phyloP scores from a whole-genome alignment of 2,888 invertebrate genomes.

The Oscheius sp. region DNA sequence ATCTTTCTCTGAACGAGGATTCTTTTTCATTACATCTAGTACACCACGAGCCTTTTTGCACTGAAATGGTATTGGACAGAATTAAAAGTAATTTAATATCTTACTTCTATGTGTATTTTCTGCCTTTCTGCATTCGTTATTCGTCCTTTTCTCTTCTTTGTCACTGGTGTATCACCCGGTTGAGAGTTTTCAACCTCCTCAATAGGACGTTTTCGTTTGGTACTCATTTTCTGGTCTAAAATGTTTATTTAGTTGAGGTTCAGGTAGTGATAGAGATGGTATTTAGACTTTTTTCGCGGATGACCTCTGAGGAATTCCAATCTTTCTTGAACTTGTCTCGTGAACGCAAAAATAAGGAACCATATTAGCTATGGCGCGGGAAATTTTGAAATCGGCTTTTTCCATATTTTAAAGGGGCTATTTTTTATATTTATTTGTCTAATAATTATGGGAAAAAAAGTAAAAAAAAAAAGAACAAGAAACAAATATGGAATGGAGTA shows the following conservation, averaged over 20 bases:
- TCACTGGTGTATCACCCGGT: slow-evolving; percentile 20
- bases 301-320: no score
- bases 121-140: slow-evolving; percentile 40
- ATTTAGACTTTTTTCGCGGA: no score
- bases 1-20: slow-evolving; percentile 88
- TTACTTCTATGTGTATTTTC: slow-evolving; percentile 32
- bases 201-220: slow-evolving; percentile 47
- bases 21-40: slow-evolving; percentile 88
- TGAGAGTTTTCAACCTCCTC: slow-evolving; percentile 35
- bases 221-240: slow-evolving; percentile 39
- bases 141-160: slow-evolving; percentile 43
- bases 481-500: no score
- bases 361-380: no score
- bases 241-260: neutral
- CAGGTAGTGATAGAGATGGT: no score
- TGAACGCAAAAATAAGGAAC: no score
- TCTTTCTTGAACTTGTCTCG: no score
- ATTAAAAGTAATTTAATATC: neutral
- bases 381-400: neutral
- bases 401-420: no score
- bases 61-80: slow-evolving; percentile 21
- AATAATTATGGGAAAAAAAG: no score
- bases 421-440: no score
- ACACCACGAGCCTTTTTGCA: slow-evolving; percentile 79
- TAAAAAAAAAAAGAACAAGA: no score